Percentiles rank a stretch among this genome's conserved stretches.
Evolutionary conservation across 2,797 vertebrate genomes (phyloP).

Genomic region (Cuculus canorus): DNA sequence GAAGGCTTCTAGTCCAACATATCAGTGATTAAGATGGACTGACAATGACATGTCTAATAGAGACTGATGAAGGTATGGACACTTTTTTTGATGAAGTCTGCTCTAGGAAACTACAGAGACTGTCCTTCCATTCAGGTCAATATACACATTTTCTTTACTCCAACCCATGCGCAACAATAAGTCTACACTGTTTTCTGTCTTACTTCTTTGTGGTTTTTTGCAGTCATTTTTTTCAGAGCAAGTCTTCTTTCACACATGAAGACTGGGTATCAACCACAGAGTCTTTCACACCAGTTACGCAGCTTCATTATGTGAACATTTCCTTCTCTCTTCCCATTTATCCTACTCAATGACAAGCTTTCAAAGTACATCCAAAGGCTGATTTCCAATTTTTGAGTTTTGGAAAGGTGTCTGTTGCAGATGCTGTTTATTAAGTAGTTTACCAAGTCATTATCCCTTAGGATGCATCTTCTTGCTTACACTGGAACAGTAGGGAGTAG

Average conservation of each 20-base stretch:
- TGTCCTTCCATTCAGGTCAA: neutral
- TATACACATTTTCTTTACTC: neutral
- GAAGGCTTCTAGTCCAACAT: neutral
- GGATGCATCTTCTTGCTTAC: conserved; percentile 44
- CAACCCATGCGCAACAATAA: neutral
- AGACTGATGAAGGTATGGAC: accelerated
- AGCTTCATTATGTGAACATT: neutral
- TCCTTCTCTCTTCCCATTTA: neutral
- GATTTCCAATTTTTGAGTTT: neutral
- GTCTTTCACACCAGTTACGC: neutral
- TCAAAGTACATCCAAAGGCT: neutral
- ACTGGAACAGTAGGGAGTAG: conserved; percentile 23
- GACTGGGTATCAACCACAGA: neutral
- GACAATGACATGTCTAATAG: neutral
- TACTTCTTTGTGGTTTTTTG: neutral
- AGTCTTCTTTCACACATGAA: neutral
- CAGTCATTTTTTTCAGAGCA: neutral
- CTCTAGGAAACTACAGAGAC: neutral
- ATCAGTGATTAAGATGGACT: neutral
- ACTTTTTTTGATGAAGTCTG: neutral
- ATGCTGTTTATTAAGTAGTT: conserved; percentile 55
- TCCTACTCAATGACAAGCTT: conserved; percentile 6
- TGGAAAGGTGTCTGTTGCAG: conserved; percentile 34
- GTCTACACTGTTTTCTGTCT: neutral
- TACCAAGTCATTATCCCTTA: conserved; percentile 56